Evolutionary conservation across 2,888 invertebrate species (phyloP).

Genomic region (Athetis lepigone): DNA sequence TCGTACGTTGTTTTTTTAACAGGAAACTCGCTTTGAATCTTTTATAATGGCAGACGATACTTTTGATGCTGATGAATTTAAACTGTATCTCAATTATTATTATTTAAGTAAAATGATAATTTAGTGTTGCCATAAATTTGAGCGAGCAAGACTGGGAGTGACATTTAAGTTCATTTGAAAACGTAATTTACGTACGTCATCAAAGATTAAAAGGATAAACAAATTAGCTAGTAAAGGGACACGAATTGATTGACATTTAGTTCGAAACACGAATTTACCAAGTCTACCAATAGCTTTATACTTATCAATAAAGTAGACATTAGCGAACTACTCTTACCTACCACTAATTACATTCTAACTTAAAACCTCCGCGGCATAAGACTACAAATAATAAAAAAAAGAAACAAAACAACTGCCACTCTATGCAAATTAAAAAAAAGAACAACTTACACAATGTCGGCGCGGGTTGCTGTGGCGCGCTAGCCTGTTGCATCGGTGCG

Average conservation of each 20-base stretch:
- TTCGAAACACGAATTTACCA: neutral
- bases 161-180: conserved; percentile 25
- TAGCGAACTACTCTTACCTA: conserved; percentile 8
- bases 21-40: neutral
- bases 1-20: conserved; percentile 64
- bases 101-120: conserved; percentile 23
- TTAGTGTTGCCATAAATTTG: conserved; percentile 40
- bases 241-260: neutral
- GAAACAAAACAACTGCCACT: conserved; percentile 31
- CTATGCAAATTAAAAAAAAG: conserved; percentile 51
- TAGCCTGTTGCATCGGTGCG: conserved; percentile 84
- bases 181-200: neutral
- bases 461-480: conserved; percentile 77
- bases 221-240: neutral
- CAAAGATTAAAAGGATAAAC: neutral
- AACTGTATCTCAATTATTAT: conserved; percentile 16
- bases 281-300: neutral
- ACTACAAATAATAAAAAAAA: conserved; percentile 12
- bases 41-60: neutral
- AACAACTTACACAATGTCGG: conserved; percentile 86
- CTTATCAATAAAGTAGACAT: neutral
- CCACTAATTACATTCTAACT: conserved; percentile 11
- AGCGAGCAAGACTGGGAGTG: conserved; percentile 5
- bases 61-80: conserved; percentile 18
- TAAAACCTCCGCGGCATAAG: conserved; percentile 10